Conservation (phyloP, 1,140 invertebrate species). For the Lordiphosa clarofinis region DNA sequence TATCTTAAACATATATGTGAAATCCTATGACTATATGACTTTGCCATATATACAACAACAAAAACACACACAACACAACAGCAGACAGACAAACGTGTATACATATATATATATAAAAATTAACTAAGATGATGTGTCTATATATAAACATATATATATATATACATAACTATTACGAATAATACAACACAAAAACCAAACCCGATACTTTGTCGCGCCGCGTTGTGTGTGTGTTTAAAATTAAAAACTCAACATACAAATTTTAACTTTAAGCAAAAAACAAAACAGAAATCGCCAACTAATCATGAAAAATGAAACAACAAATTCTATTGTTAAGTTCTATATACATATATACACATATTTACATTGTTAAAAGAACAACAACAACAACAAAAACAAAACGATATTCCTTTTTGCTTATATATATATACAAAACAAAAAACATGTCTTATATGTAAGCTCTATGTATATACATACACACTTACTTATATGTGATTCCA, state of each 20-base stretch:
- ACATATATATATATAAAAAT: not conserved
- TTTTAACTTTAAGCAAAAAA: constrained; percentile 27
- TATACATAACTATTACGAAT: not conserved
- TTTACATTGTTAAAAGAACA: constrained; percentile 41
- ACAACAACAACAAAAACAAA: constrained; percentile 24
- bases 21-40: constrained; percentile 73
- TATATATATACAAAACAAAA: constrained; percentile 37
- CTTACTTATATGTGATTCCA: constrained; percentile 26
- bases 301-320: constrained; percentile 20
- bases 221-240: constrained; percentile 19
- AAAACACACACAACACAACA: constrained; percentile 17
- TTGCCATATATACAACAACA: constrained; percentile 55
- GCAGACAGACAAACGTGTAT: constrained; percentile 8
- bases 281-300: constrained; percentile 21
- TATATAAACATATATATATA: constrained; percentile 11
- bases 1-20: constrained; percentile 69
- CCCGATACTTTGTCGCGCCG: constrained; percentile 11
- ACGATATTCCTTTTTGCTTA: constrained; percentile 72
- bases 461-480: constrained; percentile 17
- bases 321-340: constrained; percentile 36
- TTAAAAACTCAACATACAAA: constrained; percentile 41
- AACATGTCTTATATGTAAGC: not conserved
- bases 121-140: constrained; percentile 6
- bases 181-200: constrained; percentile 1
- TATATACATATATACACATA: constrained; percentile 28